Conservation (phyloP, 2,113 vertebrate species). For the Pogona vitticeps region DNA sequence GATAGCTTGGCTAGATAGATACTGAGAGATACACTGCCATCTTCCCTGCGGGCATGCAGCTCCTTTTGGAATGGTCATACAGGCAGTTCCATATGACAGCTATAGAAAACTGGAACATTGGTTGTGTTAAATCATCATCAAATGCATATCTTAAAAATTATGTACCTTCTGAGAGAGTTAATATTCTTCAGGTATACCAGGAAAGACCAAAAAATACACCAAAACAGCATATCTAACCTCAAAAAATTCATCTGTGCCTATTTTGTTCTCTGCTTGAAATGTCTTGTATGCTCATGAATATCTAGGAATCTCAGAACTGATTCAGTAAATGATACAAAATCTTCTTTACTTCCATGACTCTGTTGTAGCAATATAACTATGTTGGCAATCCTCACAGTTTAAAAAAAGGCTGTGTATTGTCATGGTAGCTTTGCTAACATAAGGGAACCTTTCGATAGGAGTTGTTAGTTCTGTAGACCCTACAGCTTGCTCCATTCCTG, state of each 20-base stretch:
- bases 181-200: not conserved
- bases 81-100: not conserved
- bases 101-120: not conserved
- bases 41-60: not conserved
- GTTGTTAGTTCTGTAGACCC: not conserved
- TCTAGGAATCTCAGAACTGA: not conserved
- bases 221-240: not conserved
- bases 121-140: not conserved
- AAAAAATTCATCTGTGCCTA: not conserved
- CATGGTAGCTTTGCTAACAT: not conserved
- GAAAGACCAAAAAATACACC: not conserved
- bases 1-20: too few relatives aligned
- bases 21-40: too few relatives aligned
- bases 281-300: not conserved
- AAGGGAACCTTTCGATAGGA: not conserved
- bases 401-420: not conserved
- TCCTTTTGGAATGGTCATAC: not conserved
- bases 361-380: not conserved
- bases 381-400: not conserved
- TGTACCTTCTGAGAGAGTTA: not conserved
- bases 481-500: not conserved
- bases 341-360: not conserved
- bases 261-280: not conserved
- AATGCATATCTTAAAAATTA: not conserved
- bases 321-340: not conserved